These are phyloP conservation scores for Mobula birostris DNA, from an alignment of 2,113 vertebrate genomes.

Conservation along the genomic window DNA sequence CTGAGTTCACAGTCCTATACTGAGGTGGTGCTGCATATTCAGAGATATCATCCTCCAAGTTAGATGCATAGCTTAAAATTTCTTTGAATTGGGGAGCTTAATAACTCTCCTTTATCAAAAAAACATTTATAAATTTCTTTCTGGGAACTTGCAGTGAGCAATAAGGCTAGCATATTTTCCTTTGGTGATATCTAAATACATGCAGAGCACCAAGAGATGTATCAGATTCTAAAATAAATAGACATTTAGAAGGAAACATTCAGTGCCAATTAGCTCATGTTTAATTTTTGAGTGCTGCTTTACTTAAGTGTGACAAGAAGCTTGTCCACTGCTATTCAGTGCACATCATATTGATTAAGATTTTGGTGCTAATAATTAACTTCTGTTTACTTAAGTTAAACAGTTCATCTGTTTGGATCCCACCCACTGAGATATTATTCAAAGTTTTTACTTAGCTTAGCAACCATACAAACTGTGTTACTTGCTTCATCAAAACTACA, in stretches of 20 bases:
- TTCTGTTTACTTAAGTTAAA: not conserved
- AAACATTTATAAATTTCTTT: not conserved
- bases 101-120: not conserved
- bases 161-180: not conserved
- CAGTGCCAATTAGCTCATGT: not conserved
- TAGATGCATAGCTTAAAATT: too few relatives aligned
- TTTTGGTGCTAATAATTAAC: not conserved
- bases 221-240: constrained; percentile 4
- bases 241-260: not conserved
- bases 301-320: not conserved
- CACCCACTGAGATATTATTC: not conserved
- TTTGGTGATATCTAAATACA: not conserved
- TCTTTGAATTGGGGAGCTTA: not conserved
- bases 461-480: not conserved
- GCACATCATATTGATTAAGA: not conserved
- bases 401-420: not conserved
- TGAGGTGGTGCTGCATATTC: too few relatives aligned
- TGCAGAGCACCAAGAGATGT: not conserved
- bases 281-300: not conserved
- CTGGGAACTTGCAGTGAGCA: not conserved
- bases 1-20: too few relatives aligned
- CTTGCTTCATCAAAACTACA: not conserved
- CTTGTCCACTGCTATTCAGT: not conserved
- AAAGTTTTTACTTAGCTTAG: not conserved
- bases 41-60: too few relatives aligned